phyloP scores from a whole-genome alignment of 2,888 invertebrate species.

The Folsomia candida region DNA sequence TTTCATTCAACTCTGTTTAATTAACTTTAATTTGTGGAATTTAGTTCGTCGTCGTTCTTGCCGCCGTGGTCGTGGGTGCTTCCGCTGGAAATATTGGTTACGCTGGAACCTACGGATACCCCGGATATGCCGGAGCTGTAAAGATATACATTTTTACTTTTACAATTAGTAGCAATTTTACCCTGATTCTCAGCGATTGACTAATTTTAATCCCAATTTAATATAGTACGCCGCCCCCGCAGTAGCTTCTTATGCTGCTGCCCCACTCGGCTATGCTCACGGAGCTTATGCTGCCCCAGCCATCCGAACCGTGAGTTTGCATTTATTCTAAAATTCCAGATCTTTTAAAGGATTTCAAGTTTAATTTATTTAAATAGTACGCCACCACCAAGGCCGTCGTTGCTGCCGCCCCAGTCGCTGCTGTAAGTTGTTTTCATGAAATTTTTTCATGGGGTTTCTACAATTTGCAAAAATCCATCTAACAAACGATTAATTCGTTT shows the following conservation, averaged over 20 bases:
- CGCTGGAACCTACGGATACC: conserved; percentile 6
- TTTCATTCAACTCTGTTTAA: background rate
- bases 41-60: conserved; percentile 17
- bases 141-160: background rate
- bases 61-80: conserved; percentile 12
- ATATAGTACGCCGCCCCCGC: conserved; percentile 10
- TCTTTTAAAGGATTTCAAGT: background rate
- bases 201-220: too few species aligned
- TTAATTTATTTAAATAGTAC: background rate
- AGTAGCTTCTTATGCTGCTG: too few species aligned
- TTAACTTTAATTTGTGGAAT: background rate
- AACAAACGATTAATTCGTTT: background rate
- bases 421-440: background rate
- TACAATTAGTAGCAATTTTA: background rate
- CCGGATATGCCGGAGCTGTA: conserved; percentile 5
- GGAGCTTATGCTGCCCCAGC: background rate
- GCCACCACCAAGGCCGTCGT: background rate
- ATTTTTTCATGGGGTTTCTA: background rate
- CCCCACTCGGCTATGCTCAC: conserved; percentile 6
- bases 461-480: background rate
- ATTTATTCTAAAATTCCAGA: background rate
- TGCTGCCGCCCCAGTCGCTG: background rate
- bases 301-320: conserved; percentile 1
- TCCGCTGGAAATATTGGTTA: conserved; percentile 19
- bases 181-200: too few species aligned